Conservation (phyloP, 2,113 vertebrate genomes). For the Nothoprocta perdicaria region DNA sequence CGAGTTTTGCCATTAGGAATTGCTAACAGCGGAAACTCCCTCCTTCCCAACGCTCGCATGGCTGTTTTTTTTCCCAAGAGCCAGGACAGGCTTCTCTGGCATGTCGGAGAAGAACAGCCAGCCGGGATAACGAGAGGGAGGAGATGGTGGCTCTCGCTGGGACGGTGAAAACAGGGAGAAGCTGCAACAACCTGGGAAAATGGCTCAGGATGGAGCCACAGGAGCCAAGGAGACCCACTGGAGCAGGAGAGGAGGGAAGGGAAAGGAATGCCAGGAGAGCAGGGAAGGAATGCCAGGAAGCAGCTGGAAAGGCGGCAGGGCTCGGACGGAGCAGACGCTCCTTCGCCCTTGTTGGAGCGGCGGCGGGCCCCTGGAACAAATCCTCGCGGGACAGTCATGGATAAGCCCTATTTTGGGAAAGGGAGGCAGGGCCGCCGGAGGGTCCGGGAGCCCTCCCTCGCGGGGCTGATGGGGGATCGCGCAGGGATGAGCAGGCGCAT, state of each 20-base stretch:
- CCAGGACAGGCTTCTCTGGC: neutral
- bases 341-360: fast-evolving
- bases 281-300: constrained; percentile 24
- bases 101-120: neutral
- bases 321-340: neutral
- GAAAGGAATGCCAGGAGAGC: neutral
- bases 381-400: neutral
- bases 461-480: neutral
- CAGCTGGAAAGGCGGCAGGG: neutral
- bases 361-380: neutral
- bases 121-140: neutral
- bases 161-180: neutral
- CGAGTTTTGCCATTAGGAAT: neutral
- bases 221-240: neutral
- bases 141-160: fast-evolving
- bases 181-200: neutral
- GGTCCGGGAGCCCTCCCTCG: neutral
- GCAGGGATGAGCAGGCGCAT: no score
- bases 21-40: fast-evolving
- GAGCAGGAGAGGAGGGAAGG: neutral
- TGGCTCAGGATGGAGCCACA: neutral
- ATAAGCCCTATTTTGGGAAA: constrained; percentile 60
- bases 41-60: neutral
- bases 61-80: neutral
- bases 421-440: constrained; percentile 45